Base-by-base conservation (phyloP, 2,888 invertebrate species). In the Dorcus parallelipipedus region DNA sequence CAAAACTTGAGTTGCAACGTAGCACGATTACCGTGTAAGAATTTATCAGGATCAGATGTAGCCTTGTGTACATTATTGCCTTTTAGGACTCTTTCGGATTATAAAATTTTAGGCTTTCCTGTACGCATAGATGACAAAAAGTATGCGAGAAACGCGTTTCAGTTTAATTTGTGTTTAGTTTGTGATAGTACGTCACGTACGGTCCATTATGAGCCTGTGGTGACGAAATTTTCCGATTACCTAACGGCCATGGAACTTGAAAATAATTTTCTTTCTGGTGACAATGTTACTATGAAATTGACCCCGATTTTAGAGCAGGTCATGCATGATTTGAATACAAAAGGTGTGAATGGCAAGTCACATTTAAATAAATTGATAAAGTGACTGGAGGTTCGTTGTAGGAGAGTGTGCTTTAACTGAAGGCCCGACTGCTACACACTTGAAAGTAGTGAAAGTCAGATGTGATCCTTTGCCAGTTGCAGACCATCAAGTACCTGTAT, bases 121-220 rank as follows among this genome's bases (percentile, higher is more conserved):
- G 91, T 96, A 42, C 85, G 90, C 64, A 95, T 97, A 58, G 90
- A 93, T 69, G 88, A 91, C 77, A 86, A 90, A 51, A 90, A 93
- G 71, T 97, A 97, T 79, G 89, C 89, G 9, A 83, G 97, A 54
- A 97, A 97, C 79, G 93, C 93, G n/a, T 92, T 94, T 71, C 89
- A 95, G 62, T 97, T 97, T 80, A 97, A 97, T 79, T 79, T 95
- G 38, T 96, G 96, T 77, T 95, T 97, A 74, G 95, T 97, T 0
- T 96, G 95, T 73, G 93, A 95, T 73, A 89, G 92, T 52, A 88
- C 89, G 81, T 90, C 94, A 0, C 85, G 93, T 57, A 94, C 95
- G 0, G 90, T 93, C 2, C 95, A 94, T 71, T 97, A 96, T 77
- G 97, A 97, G 73, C 89, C 94, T 0, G 92, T 97, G 7, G 93